A percentile compares a stretch with the other conserved stretches of the same genome.
Evolutionary conservation across 2,888 invertebrate genomes (phyloP).

Genomic region (Dolichomitus sp.): DNA sequence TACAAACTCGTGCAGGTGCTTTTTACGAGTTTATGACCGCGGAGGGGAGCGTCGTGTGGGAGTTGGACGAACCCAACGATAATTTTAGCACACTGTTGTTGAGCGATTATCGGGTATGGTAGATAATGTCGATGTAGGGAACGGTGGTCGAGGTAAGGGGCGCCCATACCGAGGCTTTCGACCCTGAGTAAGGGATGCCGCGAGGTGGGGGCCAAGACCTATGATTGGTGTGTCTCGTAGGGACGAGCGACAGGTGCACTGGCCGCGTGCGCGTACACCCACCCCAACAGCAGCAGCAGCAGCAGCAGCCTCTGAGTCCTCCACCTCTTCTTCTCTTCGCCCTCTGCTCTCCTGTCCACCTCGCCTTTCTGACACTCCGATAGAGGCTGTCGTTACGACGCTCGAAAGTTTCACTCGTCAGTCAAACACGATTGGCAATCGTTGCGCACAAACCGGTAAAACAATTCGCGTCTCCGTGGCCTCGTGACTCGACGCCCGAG

Average conservation of each 20-base stretch:
- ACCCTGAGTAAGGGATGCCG: conserved; percentile 45
- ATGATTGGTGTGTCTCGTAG: conserved; percentile 66
- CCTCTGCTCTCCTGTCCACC: conserved; percentile 1
- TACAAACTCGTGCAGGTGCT: background rate
- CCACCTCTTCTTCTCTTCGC: conserved; percentile 28
- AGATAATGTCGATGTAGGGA: background rate
- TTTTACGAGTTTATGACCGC: background rate
- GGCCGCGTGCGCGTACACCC: conserved; percentile 66
- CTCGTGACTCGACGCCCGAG: background rate
- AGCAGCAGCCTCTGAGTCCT: conserved; percentile 22
- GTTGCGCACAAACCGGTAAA: conserved; percentile 31
- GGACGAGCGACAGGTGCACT: conserved; percentile 70
- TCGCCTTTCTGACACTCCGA: conserved; percentile 30
- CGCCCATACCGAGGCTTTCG: conserved; percentile 55
- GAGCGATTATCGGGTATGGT: conserved; percentile 51
- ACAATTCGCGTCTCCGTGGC: conserved; percentile 2
- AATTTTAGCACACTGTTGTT: conserved; percentile 58
- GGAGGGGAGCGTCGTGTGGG: background rate
- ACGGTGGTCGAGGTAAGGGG: conserved; percentile 21
- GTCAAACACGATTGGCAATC: conserved; percentile 50
- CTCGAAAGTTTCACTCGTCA: conserved; percentile 59
- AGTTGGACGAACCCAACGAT: conserved; percentile 54
- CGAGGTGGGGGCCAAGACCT: conserved; percentile 46
- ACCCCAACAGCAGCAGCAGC: conserved; percentile 32
- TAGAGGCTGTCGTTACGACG: conserved; percentile 42